phyloP scores from a whole-genome alignment of 2,888 invertebrate genomes.

The Idaea dimidiata region DNA sequence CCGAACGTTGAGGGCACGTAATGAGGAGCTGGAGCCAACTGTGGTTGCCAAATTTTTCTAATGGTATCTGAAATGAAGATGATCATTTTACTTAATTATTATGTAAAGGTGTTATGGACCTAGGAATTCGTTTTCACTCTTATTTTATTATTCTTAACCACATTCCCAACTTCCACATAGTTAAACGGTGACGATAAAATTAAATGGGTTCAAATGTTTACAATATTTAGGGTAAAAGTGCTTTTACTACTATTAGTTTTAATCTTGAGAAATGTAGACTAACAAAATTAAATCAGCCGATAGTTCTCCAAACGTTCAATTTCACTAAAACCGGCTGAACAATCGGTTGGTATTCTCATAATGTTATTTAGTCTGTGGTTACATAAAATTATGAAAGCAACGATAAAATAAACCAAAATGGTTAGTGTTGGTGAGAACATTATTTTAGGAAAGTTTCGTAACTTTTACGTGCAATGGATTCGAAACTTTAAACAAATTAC shows the following conservation, averaged over 20 bases:
- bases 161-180: too few relatives aligned
- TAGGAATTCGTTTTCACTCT: neutral
- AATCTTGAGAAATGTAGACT: too few relatives aligned
- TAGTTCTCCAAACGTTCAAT: too few relatives aligned
- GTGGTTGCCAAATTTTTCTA: conserved; percentile 54
- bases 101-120: neutral
- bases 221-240: too few relatives aligned
- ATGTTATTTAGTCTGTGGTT: too few relatives aligned
- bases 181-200: too few relatives aligned
- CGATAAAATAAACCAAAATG: neutral
- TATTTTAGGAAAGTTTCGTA: neutral
- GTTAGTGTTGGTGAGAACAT: neutral
- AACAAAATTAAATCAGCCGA: too few relatives aligned
- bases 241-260: too few relatives aligned
- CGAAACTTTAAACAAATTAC: too few relatives aligned
- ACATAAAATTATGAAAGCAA: neutral
- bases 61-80: conserved; percentile 48
- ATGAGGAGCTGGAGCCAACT: conserved; percentile 43
- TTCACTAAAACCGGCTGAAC: too few relatives aligned
- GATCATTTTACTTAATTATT: conserved; percentile 4
- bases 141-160: neutral
- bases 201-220: too few relatives aligned
- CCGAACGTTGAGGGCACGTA: conserved; percentile 54
- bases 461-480: neutral
- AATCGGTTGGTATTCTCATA: too few relatives aligned